Evolutionary conservation across 1,140 invertebrate species (phyloP).

Genomic region (Zaprionus camerounensis): DNA sequence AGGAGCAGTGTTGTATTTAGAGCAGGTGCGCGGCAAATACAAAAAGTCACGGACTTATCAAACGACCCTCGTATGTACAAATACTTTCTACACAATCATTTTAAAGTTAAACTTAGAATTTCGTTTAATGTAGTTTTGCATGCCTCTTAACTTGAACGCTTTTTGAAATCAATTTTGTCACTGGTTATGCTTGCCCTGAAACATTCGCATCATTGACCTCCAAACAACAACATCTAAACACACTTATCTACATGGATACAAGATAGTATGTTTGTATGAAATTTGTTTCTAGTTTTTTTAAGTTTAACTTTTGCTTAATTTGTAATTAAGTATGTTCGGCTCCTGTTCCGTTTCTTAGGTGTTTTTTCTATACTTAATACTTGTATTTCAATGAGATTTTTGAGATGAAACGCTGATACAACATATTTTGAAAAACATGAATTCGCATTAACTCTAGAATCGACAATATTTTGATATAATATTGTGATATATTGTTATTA

Average conservation of each 20-base stretch:
- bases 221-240: neutral
- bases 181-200: constrained; percentile 29
- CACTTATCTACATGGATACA: neutral
- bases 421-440: constrained; percentile 84
- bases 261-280: constrained; percentile 5
- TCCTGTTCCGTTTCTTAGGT: constrained; percentile 1
- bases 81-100: constrained; percentile 11
- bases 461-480: constrained; percentile 34
- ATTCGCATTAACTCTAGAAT: constrained; percentile 50
- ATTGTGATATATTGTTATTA: constrained; percentile 48
- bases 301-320: constrained; percentile 9
- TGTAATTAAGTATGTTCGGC: constrained; percentile 1
- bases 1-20: no score
- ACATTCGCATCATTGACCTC: constrained; percentile 7
- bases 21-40: no score
- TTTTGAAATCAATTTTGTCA: constrained; percentile 21
- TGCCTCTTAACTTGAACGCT: constrained; percentile 34
- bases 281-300: neutral
- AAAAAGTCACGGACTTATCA: no score
- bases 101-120: constrained; percentile 24
- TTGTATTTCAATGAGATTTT: constrained; percentile 34
- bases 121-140: constrained; percentile 39
- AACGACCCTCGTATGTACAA: no score
- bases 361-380: constrained; percentile 12
- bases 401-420: constrained; percentile 53